These are phyloP conservation scores for Antechinus flavipes DNA, from an alignment of 2,113 vertebrate genomes.

Conservation along the genomic window DNA sequence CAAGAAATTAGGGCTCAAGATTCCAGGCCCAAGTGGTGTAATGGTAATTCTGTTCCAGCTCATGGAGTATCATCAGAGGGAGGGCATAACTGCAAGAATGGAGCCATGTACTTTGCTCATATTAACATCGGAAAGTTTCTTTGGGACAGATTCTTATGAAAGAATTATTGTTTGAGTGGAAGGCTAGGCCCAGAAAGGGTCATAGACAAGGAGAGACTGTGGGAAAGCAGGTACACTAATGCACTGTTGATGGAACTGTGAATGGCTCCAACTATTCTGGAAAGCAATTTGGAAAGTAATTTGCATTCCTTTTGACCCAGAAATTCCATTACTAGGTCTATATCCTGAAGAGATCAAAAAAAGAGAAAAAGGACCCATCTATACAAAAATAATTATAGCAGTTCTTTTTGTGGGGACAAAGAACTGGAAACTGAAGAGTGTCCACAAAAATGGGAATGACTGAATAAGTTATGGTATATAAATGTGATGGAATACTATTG, in stretches of 20 bases:
- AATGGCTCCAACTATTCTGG: background rate
- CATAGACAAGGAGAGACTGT: background rate
- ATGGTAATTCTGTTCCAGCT: background rate
- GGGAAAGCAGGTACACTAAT: background rate
- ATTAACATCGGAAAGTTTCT: background rate
- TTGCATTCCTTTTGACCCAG: background rate
- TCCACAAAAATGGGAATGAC: background rate
- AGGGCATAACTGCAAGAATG: background rate
- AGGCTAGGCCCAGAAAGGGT: background rate
- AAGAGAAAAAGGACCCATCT: background rate
- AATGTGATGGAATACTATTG: background rate
- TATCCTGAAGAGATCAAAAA: background rate
- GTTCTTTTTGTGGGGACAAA: background rate
- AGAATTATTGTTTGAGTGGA: background rate
- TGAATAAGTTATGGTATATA: background rate
- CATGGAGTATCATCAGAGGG: background rate
- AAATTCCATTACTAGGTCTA: background rate
- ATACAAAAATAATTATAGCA: background rate
- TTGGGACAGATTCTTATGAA: background rate
- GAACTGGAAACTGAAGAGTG: background rate
- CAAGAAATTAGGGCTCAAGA: background rate
- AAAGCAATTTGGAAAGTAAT: background rate
- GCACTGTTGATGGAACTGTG: background rate
- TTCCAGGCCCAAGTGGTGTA: background rate
- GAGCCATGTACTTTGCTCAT: background rate